Conservation (phyloP, 2,113 vertebrate species). For the Scartelaos histophorus region DNA sequence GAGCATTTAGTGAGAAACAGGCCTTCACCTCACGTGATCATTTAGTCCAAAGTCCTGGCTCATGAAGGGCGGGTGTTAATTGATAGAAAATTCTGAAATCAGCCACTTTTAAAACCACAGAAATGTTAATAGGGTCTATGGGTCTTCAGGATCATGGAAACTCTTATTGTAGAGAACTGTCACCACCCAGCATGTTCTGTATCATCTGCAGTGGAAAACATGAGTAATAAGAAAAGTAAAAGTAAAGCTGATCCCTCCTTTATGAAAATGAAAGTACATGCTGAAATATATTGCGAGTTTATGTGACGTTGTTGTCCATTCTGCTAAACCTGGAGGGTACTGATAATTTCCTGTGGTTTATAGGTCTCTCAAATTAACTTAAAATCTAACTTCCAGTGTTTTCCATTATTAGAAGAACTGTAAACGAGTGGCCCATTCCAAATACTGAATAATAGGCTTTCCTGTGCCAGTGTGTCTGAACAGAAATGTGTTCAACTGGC, state of each 20-base stretch:
- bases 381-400: background rate
- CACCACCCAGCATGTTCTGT: background rate
- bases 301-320: background rate
- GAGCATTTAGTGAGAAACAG: background rate
- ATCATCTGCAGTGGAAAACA: background rate
- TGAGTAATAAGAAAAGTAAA: background rate
- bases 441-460: background rate
- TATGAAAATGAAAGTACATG: background rate
- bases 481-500: background rate
- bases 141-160: background rate
- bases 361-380: background rate
- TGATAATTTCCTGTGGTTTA: background rate
- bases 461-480: too few species aligned
- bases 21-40: background rate
- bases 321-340: background rate
- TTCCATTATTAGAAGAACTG: background rate
- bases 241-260: background rate
- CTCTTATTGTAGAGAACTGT: background rate
- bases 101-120: background rate
- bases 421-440: background rate
- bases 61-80: too few species aligned
- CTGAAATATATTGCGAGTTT: background rate
- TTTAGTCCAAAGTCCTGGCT: background rate
- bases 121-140: background rate
- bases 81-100: background rate